Conservation (phyloP, 2,113 vertebrate genomes). For the Pygoscelis antarcticus region DNA sequence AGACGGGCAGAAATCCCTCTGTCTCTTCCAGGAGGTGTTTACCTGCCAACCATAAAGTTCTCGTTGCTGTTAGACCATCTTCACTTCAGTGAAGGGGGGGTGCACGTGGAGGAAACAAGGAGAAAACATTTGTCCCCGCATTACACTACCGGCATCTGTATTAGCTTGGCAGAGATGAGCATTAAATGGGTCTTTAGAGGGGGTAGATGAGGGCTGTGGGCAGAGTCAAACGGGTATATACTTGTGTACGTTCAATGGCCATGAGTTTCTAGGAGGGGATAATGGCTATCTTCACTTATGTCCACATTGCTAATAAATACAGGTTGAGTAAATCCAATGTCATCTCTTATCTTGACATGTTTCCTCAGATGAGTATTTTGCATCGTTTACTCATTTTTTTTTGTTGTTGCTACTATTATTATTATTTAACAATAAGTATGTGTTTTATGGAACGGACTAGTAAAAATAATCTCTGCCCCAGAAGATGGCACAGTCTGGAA, state of each 20-base stretch:
- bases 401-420: not conserved
- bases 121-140: accelerated
- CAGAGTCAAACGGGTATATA: not conserved
- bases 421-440: not conserved
- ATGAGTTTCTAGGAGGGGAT: not conserved
- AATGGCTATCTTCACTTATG: accelerated
- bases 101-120: not conserved
- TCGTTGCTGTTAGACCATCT: accelerated
- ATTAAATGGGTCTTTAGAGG: not conserved
- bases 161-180: not conserved
- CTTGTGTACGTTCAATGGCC: not conserved
- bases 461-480: not conserved
- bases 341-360: not conserved
- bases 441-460: not conserved
- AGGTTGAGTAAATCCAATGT: not conserved
- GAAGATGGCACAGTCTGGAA: not conserved
- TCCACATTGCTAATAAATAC: not conserved
- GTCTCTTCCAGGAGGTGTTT: not conserved
- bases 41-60: not conserved
- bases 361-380: not conserved
- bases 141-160: not conserved
- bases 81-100: not conserved
- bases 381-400: not conserved
- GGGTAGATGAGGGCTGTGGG: not conserved
- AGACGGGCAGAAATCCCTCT: accelerated